Evolutionary conservation across 2,797 vertebrate genomes (phyloP).

Genomic region (Spatula clypeata): DNA sequence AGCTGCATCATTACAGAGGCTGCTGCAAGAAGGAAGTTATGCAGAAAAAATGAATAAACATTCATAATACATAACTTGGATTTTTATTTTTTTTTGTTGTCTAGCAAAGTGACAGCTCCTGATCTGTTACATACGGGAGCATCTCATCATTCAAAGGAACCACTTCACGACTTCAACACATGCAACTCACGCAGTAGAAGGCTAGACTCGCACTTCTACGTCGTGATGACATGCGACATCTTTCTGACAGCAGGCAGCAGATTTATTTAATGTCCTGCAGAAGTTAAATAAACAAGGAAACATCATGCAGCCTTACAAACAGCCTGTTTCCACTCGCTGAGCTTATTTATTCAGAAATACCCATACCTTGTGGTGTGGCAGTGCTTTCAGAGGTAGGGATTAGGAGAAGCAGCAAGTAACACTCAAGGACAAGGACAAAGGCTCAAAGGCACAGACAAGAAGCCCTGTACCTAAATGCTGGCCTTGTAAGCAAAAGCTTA

Average conservation of each 20-base stretch:
- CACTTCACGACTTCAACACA: neutral
- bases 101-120: neutral
- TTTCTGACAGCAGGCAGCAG: neutral
- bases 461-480: neutral
- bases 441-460: neutral
- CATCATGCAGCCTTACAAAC: neutral
- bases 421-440: neutral
- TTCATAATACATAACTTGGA: neutral
- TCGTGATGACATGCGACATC: accelerated
- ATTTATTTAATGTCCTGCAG: neutral
- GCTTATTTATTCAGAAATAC: neutral
- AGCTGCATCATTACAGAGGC: accelerated
- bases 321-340: accelerated
- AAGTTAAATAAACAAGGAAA: neutral
- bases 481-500: neutral
- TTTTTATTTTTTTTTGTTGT: neutral
- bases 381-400: neutral
- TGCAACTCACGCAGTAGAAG: accelerated
- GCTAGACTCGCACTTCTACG: accelerated
- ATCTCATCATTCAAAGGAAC: neutral
- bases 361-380: neutral
- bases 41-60: neutral
- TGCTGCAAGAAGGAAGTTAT: neutral
- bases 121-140: neutral
- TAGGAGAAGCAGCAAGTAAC: neutral